Base-by-base conservation (phyloP, 1,140 invertebrate species). In the Drosophila simulans region DNA sequence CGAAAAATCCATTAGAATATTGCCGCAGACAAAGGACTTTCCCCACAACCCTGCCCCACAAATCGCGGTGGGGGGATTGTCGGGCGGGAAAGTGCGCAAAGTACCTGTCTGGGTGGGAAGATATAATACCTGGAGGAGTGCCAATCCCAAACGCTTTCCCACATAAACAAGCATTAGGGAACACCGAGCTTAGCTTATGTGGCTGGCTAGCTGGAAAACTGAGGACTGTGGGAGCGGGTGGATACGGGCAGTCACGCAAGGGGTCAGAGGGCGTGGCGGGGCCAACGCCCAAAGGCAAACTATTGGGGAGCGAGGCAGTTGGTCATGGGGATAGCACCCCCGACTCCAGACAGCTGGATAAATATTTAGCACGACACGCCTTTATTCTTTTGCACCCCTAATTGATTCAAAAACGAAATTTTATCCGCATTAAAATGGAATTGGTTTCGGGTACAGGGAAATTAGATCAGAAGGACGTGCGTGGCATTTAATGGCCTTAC, bases 321-420 rank as follows among this genome's bases (percentile, higher is more conserved):
- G 43, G 62, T 34, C 55, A 72, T 60, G 56, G 51, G 31, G 59
- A 27, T 65, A 76, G 68, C 55, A 27, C 17, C 53, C 54, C 65
- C 62, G 45, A n/a, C 54, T 20, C 55, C 55, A 45, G 53, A 76
- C 65, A 56, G 46, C 49, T 65, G 65, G 37, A 48, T 79, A 63
- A 76, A 83, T 83, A 80, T 84, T 75, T 70, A 59, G 65, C 62
- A 48, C 60, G 65, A 20, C 57, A 65, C 65, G 76, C 80, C 75
- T 40, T 46, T 40, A 22, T 13, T 20, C 45, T 64, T 62, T 72
- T 43, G 25, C 53, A 55, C 71, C 66, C 76, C 69, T 84, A 84
- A 84, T 84, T 84, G 80, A 84, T 77, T 85, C 49, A 59, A 72
- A 80, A 63, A 72, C 68, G 62, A 64, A 85, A 84, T 84, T 80